Evolutionary conservation across 1,140 invertebrate species (phyloP).

Genomic region (Amyelois transitella): DNA sequence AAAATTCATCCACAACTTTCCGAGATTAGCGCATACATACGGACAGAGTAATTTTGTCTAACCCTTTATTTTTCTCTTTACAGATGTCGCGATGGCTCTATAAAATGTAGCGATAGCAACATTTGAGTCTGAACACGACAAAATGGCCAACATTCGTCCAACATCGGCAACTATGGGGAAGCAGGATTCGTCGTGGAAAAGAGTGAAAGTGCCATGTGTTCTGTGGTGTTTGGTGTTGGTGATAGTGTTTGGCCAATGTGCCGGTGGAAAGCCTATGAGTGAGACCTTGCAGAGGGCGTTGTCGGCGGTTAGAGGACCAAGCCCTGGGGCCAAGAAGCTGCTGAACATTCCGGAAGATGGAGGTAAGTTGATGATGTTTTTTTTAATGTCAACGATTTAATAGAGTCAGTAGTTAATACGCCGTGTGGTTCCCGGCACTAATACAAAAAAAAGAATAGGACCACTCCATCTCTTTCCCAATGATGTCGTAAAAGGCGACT

Average conservation of each 20-base stretch:
- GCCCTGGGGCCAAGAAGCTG: constrained; percentile 72
- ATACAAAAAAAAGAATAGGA: too few species aligned
- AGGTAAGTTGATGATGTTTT: constrained; percentile 41
- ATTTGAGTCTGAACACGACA: neutral
- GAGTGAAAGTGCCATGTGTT: constrained; percentile 40
- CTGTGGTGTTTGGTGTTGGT: constrained; percentile 45
- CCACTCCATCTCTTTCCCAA: too few species aligned
- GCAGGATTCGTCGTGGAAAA: constrained; percentile 47
- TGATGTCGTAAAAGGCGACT: too few species aligned
- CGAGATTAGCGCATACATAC: too few species aligned
- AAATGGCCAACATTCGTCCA: constrained; percentile 10
- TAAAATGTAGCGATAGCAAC: constrained; percentile 32
- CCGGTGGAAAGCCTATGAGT: constrained; percentile 63
- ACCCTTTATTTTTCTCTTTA: constrained; percentile 18
- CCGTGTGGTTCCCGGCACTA: too few species aligned
- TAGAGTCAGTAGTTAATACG: too few species aligned
- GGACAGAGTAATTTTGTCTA: too few species aligned
- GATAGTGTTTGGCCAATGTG: constrained; percentile 32
- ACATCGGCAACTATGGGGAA: constrained; percentile 30
- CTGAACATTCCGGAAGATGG: constrained; percentile 74
- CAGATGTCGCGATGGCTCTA: constrained; percentile 35
- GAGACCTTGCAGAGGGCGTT: constrained; percentile 71
- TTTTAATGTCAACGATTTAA: neutral
- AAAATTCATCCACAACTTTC: too few species aligned
- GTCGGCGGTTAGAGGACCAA: constrained; percentile 67